phyloP scores from a whole-genome alignment of 2,797 vertebrate genomes.

The Zalophus californianus region DNA sequence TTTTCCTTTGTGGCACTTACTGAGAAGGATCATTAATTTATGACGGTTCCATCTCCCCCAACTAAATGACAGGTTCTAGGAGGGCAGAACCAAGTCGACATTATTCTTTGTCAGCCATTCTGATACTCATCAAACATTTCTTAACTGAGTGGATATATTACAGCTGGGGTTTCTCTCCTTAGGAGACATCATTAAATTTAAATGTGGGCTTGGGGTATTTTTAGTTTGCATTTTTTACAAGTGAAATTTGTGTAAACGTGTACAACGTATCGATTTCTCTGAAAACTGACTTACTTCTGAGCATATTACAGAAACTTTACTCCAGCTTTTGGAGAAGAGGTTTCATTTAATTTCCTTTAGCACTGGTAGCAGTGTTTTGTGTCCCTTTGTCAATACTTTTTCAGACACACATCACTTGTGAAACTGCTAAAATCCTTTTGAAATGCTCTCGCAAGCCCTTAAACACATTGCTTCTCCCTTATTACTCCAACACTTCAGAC shows the following conservation, averaged over 20 bases:
- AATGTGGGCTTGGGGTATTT: background rate
- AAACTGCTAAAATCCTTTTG: background rate
- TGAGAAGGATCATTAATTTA: background rate
- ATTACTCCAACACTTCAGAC: background rate
- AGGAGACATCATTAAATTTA: background rate
- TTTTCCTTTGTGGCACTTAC: background rate
- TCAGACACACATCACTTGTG: background rate
- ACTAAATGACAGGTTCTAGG: background rate
- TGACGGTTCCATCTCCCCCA: background rate
- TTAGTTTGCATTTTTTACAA: background rate
- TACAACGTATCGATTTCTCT: background rate
- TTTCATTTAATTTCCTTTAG: background rate
- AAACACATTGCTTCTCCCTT: background rate
- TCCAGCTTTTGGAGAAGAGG: background rate
- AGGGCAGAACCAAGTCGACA: rapidly evolving
- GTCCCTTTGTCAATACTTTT: background rate
- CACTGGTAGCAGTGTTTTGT: background rate
- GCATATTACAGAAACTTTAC: background rate
- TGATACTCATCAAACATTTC: background rate
- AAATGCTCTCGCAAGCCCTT: background rate
- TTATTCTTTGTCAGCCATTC: background rate
- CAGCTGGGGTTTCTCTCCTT: background rate
- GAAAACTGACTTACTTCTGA: background rate
- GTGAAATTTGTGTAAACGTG: background rate
- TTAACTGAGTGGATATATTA: background rate